A percentile compares a stretch with the other conserved stretches of the same genome.
Conservation (phyloP, 2,113 vertebrate genomes). For the Macquaria australasica region DNA sequence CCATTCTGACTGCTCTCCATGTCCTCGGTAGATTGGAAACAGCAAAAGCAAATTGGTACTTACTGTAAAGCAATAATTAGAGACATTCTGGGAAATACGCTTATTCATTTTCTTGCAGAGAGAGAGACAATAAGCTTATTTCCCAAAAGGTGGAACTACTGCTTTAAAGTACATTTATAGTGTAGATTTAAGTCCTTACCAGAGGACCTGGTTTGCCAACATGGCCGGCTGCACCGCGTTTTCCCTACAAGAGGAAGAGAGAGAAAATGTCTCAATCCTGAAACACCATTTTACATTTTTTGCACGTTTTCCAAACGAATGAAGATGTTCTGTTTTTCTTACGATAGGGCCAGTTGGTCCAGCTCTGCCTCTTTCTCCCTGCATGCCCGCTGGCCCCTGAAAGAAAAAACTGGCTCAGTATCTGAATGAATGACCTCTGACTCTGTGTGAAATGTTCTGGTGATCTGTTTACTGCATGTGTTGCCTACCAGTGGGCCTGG, state of each 20-base stretch:
- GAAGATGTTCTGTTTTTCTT: slow-evolving; percentile 60
- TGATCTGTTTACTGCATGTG: background rate
- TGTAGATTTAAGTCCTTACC: slow-evolving; percentile 67
- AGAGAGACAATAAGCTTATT: background rate
- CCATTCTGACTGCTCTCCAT: background rate
- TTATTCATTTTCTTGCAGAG: background rate
- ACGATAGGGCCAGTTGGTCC: slow-evolving; percentile 92
- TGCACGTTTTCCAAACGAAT: background rate
- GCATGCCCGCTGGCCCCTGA: slow-evolving; percentile 93
- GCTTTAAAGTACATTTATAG: background rate
- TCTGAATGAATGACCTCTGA: background rate
- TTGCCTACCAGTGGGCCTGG: slow-evolving; percentile 88
- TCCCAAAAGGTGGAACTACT: background rate
- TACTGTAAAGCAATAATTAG: background rate
- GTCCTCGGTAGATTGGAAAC: background rate
- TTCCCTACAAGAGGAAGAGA: slow-evolving; percentile 84
- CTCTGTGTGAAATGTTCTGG: background rate
- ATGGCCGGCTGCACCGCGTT: slow-evolving; percentile 91
- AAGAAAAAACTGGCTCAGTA: slow-evolving; percentile 27
- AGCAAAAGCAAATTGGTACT: no score
- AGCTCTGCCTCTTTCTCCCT: slow-evolving; percentile 92
- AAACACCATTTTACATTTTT: background rate
- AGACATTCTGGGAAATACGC: no score
- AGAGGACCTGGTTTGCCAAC: slow-evolving; percentile 91
- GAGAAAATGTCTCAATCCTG: background rate